Evolutionary conservation across 2,113 vertebrate genomes (phyloP), one percentile per base, ranked within the genome.

Genomic region (Cheilinus undulatus): DNA sequence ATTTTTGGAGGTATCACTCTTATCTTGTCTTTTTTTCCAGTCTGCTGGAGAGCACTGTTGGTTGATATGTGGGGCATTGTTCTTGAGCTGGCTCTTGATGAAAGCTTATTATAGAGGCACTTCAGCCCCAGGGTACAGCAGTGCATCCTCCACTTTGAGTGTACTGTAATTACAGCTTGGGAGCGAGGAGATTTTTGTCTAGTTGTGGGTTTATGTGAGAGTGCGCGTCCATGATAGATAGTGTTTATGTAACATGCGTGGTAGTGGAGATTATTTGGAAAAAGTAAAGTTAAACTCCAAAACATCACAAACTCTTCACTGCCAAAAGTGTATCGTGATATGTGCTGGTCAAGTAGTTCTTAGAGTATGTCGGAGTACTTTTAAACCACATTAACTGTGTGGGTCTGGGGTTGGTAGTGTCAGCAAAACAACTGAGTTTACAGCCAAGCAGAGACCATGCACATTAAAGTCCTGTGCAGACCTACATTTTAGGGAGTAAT

Each of bases 81-180:
- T 86, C 72, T 77, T 62, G 42, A 83, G 46, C 67, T 76, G 48
- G 53, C 81, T 73, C 56, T 58, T 66, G 69, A 69, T 89, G 59
- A 82, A 76, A 60, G 58, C 83, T 80, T 71, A 73, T 84, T 82
- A 69, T 66, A 72, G 79, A 78, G 43, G 26, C 49, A 68, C 63
- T 80, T 67, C 58, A 82, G 78, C 76, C 68, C 57, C 60, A 65
- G 61, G 79, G 61, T 40, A 24, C 74, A 74, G 52, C 73, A 76
- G 72, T 60, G 22, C 68, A 61, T 68, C 72, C 74, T 84, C 63
- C 64, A 68, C 73, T 82, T n/a, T 63, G 30, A 78, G 70, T 63
- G 45, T 57, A 69, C 53, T 58, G 43, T 82, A 83, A 88, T 87
- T 84, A 76, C 80, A 73, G 78, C 67, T 73, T 65, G 56, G 59